These are phyloP conservation scores for Lepidocyrtoides sp. DNA, from an alignment of 2,888 invertebrate genomes.

Conservation along the genomic window DNA sequence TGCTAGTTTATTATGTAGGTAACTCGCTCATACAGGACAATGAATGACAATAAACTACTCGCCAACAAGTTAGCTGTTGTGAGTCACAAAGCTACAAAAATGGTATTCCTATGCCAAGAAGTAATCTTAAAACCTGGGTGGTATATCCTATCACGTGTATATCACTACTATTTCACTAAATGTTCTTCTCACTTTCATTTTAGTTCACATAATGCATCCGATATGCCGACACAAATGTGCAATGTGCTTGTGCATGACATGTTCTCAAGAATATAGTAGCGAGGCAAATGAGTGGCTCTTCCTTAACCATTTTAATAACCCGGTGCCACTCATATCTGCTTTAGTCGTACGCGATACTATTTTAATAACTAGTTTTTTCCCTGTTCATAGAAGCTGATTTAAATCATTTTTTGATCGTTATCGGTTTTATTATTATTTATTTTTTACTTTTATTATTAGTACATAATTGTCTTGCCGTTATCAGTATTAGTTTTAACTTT, in stretches of 20 bases:
- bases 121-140: slow-evolving; percentile 54
- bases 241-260: neutral
- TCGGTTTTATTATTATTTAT: slow-evolving; percentile 3
- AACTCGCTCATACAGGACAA: slow-evolving; percentile 5
- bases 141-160: neutral
- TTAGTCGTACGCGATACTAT: neutral
- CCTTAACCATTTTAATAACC: neutral
- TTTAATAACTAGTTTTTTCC: neutral
- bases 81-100: neutral
- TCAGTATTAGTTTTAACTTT: slow-evolving; percentile 22
- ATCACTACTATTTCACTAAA: slow-evolving; percentile 45
- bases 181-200: slow-evolving; percentile 69
- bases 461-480: slow-evolving; percentile 4
- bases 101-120: no score
- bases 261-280: neutral
- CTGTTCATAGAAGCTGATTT: neutral
- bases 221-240: neutral
- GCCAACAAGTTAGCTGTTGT: neutral
- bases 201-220: slow-evolving; percentile 34
- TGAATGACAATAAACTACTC: neutral
- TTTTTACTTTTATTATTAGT: slow-evolving; percentile 4
- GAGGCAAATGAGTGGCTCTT: neutral
- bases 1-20: slow-evolving; percentile 45
- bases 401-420: slow-evolving; percentile 20
- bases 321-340: neutral